phyloP scores from a whole-genome alignment of 1,140 invertebrate genomes.

The Stenopsyche tienmushanensis region DNA sequence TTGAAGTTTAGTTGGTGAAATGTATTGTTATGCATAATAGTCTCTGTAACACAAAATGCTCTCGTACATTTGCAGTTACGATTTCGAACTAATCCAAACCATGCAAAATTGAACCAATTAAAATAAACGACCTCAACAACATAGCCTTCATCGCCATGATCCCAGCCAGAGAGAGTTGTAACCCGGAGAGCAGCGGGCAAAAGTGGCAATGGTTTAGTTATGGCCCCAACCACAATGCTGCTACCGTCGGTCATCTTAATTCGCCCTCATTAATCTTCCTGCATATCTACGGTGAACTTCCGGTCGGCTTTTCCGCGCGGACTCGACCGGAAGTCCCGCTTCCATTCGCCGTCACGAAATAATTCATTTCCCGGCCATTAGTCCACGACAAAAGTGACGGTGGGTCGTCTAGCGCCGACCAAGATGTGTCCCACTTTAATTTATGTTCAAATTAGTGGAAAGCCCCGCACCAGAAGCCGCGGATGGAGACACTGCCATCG shows the following conservation, averaged over 20 bases:
- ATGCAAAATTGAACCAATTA: too few relatives aligned
- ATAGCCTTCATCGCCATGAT: too few relatives aligned
- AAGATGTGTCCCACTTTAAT: constrained; percentile 14
- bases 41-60: too few relatives aligned
- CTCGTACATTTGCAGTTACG: too few relatives aligned
- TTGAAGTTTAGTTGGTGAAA: too few relatives aligned
- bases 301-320: neutral
- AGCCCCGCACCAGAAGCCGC: neutral
- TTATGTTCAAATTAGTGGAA: constrained; percentile 23
- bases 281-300: neutral
- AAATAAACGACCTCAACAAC: too few relatives aligned
- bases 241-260: neutral
- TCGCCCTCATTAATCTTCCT: neutral
- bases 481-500: constrained; percentile 3
- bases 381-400: constrained; percentile 20
- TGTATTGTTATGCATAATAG: too few relatives aligned
- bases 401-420: neutral
- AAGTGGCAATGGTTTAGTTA: too few relatives aligned
- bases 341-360: constrained; percentile 1
- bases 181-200: too few relatives aligned
- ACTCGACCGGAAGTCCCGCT: neutral
- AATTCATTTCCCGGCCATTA: constrained; percentile 23
- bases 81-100: too few relatives aligned
- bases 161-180: too few relatives aligned
- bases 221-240: neutral